Conservation (phyloP, 2,113 vertebrate species). For the Nannospalax galili region DNA sequence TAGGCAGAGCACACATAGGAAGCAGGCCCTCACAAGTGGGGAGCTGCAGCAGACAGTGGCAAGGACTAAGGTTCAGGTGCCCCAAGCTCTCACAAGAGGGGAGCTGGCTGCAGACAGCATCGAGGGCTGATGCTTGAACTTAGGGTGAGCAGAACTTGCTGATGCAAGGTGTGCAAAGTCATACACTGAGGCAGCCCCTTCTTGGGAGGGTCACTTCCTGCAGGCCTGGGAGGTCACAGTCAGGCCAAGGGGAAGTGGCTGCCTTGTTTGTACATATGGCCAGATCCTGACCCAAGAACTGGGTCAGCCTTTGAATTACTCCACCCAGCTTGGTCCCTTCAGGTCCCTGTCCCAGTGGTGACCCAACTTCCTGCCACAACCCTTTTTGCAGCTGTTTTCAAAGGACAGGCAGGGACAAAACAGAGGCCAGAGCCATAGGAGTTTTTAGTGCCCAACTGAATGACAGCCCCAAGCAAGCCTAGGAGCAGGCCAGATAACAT, state of each 20-base stretch:
- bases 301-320: background rate
- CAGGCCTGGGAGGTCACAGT: background rate
- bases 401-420: background rate
- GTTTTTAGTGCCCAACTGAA: background rate
- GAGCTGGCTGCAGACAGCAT: background rate
- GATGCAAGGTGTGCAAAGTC: background rate
- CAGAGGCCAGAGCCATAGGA: background rate
- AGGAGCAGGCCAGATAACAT: background rate
- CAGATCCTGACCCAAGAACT: conserved; percentile 38
- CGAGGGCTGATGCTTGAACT: background rate
- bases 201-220: background rate
- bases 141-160: background rate
- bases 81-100: background rate
- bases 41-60: background rate
- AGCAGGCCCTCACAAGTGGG: background rate
- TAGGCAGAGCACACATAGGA: no score
- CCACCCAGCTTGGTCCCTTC: background rate
- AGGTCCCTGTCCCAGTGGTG: background rate
- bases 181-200: fast-evolving
- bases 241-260: background rate
- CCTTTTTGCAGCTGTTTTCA: background rate
- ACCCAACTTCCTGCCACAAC: background rate
- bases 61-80: background rate
- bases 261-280: background rate
- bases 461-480: background rate